Conservation (phyloP, 2,888 invertebrate genomes). For the Corbicula japonica region DNA sequence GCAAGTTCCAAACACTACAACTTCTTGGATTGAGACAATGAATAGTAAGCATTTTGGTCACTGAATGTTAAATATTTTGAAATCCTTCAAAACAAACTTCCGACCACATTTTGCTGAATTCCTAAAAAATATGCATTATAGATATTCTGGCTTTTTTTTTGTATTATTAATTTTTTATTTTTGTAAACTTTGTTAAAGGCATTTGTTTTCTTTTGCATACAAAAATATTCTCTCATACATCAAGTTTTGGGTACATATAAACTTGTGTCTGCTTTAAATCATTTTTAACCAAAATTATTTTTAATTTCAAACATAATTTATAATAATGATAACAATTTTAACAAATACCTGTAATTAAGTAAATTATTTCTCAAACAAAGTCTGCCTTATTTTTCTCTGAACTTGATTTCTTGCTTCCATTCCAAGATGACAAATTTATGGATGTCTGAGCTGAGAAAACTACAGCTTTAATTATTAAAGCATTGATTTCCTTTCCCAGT, state of each 20-base stretch:
- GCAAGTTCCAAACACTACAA: conserved; percentile 53
- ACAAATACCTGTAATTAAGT: no score
- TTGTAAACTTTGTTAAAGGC: neutral
- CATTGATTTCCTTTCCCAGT: neutral
- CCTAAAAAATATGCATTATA: neutral
- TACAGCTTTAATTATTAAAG: neutral
- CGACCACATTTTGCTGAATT: neutral
- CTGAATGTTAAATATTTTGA: no score
- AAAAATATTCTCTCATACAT: neutral
- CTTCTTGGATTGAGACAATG: conserved; percentile 62
- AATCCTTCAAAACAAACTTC: no score
- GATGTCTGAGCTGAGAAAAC: neutral
- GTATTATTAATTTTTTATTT: neutral
- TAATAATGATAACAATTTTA: no score
- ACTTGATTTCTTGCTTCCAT: neutral
- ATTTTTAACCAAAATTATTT: no score
- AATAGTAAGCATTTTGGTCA: conserved; percentile 66
- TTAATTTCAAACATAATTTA: no score
- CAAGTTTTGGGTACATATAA: no score
- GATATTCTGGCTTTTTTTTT: neutral
- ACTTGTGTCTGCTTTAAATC: no score
- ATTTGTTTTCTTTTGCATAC: neutral
- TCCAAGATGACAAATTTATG: neutral
- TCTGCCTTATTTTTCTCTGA: no score
- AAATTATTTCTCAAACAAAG: no score